Conservation (phyloP, 2,797 vertebrate species). For the Trichosurus vulpecula region DNA sequence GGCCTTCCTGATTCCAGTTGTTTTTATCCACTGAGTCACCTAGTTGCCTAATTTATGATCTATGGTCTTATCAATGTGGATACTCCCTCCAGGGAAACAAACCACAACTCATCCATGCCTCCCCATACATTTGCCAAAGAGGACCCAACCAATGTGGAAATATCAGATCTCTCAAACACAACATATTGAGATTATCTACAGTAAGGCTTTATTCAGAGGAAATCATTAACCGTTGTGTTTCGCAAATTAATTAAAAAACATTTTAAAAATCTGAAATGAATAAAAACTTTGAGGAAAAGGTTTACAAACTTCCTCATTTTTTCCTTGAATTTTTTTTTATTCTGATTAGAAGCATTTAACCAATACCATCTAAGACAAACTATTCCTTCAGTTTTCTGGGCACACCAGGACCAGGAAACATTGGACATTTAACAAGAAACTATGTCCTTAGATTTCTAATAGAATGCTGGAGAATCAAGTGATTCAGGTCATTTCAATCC, state of each 20-base stretch:
- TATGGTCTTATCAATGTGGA: not conserved
- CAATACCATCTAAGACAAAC: conserved; percentile 16
- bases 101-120: too few species aligned
- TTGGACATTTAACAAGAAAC: not conserved
- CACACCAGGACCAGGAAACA: conserved; percentile 9
- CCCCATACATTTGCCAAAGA: not conserved
- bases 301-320: conserved; percentile 22
- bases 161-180: conserved; percentile 9
- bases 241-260: conserved; percentile 61
- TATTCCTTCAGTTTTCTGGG: not conserved
- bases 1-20: not conserved
- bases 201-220: conserved; percentile 51
- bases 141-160: conserved; percentile 2
- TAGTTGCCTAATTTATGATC: not conserved
- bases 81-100: too few species aligned
- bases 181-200: conserved; percentile 4
- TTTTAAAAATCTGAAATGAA: conserved; percentile 57
- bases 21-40: not conserved
- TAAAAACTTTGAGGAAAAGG: conserved; percentile 35
- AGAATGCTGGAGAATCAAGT: not conserved
- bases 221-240: conserved; percentile 52
- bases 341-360: conserved; percentile 43
- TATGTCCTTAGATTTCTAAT: conserved; percentile 27
- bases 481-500: conserved; percentile 5
- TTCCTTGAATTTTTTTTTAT: conserved; percentile 56